Base-by-base conservation (phyloP, 1,140 invertebrate genomes). In the Phocides pigmalion region DNA sequence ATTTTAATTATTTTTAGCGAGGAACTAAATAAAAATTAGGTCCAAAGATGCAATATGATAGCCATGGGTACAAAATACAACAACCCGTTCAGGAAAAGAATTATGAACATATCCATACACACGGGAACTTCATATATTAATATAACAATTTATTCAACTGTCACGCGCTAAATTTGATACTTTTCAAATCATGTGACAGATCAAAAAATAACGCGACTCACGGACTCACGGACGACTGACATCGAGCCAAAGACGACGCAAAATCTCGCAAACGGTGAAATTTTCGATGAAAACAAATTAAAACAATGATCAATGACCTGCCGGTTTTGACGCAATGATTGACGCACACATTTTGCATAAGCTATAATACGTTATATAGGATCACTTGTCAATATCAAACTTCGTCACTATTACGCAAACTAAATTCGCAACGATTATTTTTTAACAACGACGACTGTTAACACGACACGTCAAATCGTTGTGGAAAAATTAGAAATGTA, bases 171-270 rank as follows among this genome's bases (percentile, higher is more conserved):
- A 76, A 81, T 78, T 68, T 65, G 76, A 81, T 82, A 78, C 72
- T 47, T 49, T 63, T 78, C 69, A 80, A 85, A 82, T 76, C 77
- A 78, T 73, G 76, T 83, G 82, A 84, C 82, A 79, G 74, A 87
- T 84, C 75, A 68, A 70, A 74, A 78, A 76, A 73, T 73, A 74
- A 73, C 39, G 58, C 66, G 65, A 68, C 64, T 66, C 37, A 37
- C 47, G 22, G 65, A 68, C 64, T 66, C 37, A 37, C 47, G 22
- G 42, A 56, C 51, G 63, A 63, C 62, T 68, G 66, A 70, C 64
- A 39, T 53, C 42, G 35, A 44, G 20, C 28, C 39, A 46, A 64
- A 19, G 39, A 37, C 25, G 44, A 25, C n/a, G 8, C 16, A 17
- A 28, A 51, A 51, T 51, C 22, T 32, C 49, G 32, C 20, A 50